Evolutionary conservation across 2,888 invertebrate genomes (phyloP).

Genomic region (Drosophila formosana): DNA sequence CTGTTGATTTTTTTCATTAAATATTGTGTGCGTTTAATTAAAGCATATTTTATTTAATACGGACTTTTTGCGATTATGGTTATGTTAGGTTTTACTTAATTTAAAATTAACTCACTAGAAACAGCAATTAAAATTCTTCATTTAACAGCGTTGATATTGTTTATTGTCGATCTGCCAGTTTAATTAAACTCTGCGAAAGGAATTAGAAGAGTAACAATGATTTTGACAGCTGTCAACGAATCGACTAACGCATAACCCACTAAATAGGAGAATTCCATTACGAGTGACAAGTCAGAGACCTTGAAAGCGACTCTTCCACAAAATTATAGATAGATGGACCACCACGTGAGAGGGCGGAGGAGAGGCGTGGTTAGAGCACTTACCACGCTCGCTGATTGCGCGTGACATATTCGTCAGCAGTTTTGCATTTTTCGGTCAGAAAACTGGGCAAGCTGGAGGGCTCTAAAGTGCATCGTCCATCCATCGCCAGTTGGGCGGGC

Average conservation of each 20-base stretch:
- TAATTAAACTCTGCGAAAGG: slow-evolving; percentile 21
- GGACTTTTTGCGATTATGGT: neutral
- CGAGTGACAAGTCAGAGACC: slow-evolving; percentile 38
- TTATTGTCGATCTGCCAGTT: neutral
- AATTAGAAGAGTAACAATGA: slow-evolving; percentile 18
- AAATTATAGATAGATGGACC: slow-evolving; percentile 36
- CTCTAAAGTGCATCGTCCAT: slow-evolving; percentile 34
- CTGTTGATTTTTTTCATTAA: slow-evolving; percentile 24
- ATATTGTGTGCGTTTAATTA: slow-evolving; percentile 17
- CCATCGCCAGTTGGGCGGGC: neutral
- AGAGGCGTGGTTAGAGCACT: slow-evolving; percentile 61
- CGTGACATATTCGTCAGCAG: slow-evolving; percentile 72
- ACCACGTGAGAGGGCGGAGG: neutral
- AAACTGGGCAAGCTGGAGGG: slow-evolving; percentile 27
- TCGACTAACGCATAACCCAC: slow-evolving; percentile 27
- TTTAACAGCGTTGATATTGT: neutral
- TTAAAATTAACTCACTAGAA: neutral
- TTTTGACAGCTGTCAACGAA: slow-evolving; percentile 62
- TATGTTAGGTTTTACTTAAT: neutral
- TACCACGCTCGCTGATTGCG: slow-evolving; percentile 65
- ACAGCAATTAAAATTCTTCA: neutral
- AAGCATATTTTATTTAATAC: neutral
- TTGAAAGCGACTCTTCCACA: slow-evolving; percentile 42
- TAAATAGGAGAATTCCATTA: slow-evolving; percentile 50
- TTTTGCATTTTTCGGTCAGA: slow-evolving; percentile 58